Base-by-base conservation (phyloP, 2,113 vertebrate species). In the Hemicordylus capensis region DNA sequence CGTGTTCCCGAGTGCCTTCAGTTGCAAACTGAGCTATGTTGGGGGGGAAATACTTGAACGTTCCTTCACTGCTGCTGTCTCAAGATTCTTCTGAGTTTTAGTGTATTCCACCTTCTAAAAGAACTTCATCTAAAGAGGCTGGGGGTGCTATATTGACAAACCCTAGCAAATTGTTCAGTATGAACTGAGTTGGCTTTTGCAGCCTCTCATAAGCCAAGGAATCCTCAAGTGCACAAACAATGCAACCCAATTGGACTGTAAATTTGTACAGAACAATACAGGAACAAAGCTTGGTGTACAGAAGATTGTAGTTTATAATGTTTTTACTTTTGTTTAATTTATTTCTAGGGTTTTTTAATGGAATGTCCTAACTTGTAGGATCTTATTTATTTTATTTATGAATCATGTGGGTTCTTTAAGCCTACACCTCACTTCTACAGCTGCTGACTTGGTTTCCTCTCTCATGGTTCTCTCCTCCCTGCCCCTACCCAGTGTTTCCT, bases 311-410 rank as follows among this genome's bases (percentile, higher is more conserved):
- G 96, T 93, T 93, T 90, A 93, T 90, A 94, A 90, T 70, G 28
- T 90, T 93, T 91, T 94, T 93, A 77, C 87, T 44, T 80, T 89
- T 83, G 61, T 48, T 94, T 96, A 95, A 96, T 96, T 96, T 96
- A 97, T 97, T 97, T 93, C 91, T 85, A 91, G 48, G 81, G 58
- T 91, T 93, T 79, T 89, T 72, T 66, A 90, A 93, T 90, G 82
- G 89, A 91, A 85, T 81, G 67, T 94, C 93, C 91, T 91, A 95
- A 93, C 90, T 75, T 61, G 87, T 88, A 96, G 91, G 94, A 81
- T 84, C 93, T 96, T 98, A 97, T 98, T 98, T 98, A 99, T 99
- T 86, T 98, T 98, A 98, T 99, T 98, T 98, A 98, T 98, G 96
- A 96, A 93, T 95, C 95, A 88, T n/a, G 86, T 95, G 93, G 96